Base-by-base conservation (phyloP, 2,888 invertebrate genomes). In the Sarcophaga rosellei region DNA sequence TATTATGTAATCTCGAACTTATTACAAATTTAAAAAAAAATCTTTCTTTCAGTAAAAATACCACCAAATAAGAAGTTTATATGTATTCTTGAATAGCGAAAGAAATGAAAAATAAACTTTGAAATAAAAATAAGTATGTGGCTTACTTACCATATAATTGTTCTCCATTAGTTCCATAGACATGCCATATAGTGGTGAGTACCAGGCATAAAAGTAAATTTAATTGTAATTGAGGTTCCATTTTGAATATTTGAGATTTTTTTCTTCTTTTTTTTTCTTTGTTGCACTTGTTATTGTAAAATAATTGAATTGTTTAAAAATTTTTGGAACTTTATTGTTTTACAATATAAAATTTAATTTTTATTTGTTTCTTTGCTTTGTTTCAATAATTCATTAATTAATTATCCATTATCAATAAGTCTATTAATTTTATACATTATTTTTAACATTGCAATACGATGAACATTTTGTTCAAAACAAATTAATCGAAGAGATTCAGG, bases 361-460 rank as follows among this genome's bases (percentile, higher is more conserved):
- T 25, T 15, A 74, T 59, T 57, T 47, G 17, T 53, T 59, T 66
- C 21, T 61, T 62, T 83, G 1, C 4, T 12, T 53, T 53, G 17
- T 35, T 35, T 35, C 8, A 35, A 10, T 10, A 35, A 35, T 35
- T 35, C 35, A 35, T 17, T 59, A 47, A 47, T 12, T 25, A 72
- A 72, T 91, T 90, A 91, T 89, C 91, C 91, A 88, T 90, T 90
- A 88, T 91, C 91, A 89, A 91, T 91, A 65, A 90, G 89, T 88
- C 89, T 90, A 62, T 88, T 88, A 73, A 88, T 88, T 88, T 89
- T 90, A 85, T 87, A 89, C 87, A 89, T 90, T 89, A 90, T 88
- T 89, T 89, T 88, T 86, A 90, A 88, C 91, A 91, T 90, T 88
- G 88, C 90, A 89, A 88, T 88, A 85, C 11, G 10, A 65, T 63